Evolutionary conservation across 2,797 vertebrate genomes (phyloP).

Genomic region (Lacerta bilineata): DNA sequence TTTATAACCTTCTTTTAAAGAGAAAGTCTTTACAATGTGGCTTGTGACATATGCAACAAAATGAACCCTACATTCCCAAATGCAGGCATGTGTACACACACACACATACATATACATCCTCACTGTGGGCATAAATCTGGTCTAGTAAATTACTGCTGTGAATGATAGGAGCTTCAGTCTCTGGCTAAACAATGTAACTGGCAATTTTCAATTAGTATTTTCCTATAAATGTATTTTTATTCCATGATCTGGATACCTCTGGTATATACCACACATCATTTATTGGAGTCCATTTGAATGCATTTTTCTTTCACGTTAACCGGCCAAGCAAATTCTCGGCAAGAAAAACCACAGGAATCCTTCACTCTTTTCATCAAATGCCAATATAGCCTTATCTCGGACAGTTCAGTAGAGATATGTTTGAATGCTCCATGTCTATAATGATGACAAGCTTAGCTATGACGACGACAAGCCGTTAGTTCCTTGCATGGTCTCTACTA

Average conservation of each 20-base stretch:
- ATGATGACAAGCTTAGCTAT: slow-evolving; percentile 65
- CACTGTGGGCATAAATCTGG: not conserved
- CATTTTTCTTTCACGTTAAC: slow-evolving; percentile 49
- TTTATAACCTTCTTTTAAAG: too few species aligned
- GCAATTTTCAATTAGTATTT: slow-evolving; percentile 55
- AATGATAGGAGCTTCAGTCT: not conserved
- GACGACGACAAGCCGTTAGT: slow-evolving; percentile 29
- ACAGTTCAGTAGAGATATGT: slow-evolving; percentile 72
- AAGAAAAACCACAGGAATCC: slow-evolving; percentile 74
- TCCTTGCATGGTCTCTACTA: slow-evolving; percentile 59
- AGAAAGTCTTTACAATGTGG: too few species aligned
- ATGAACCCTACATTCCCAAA: not conserved
- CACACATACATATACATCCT: not conserved
- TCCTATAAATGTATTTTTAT: slow-evolving; percentile 64
- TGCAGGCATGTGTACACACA: slow-evolving; percentile 34
- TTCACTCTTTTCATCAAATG: slow-evolving; percentile 70
- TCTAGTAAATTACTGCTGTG: slow-evolving; percentile 16
- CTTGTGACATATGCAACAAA: too few species aligned
- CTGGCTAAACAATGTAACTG: slow-evolving; percentile 50
- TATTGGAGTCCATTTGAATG: slow-evolving; percentile 53
- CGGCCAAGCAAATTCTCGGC: slow-evolving; percentile 58
- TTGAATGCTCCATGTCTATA: slow-evolving; percentile 71
- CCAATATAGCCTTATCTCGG: slow-evolving; percentile 69
- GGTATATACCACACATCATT: slow-evolving; percentile 60
- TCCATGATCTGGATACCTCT: slow-evolving; percentile 61